Evolutionary conservation across 2,888 invertebrate species (phyloP).

Genomic region (Acrobasis suavella): DNA sequence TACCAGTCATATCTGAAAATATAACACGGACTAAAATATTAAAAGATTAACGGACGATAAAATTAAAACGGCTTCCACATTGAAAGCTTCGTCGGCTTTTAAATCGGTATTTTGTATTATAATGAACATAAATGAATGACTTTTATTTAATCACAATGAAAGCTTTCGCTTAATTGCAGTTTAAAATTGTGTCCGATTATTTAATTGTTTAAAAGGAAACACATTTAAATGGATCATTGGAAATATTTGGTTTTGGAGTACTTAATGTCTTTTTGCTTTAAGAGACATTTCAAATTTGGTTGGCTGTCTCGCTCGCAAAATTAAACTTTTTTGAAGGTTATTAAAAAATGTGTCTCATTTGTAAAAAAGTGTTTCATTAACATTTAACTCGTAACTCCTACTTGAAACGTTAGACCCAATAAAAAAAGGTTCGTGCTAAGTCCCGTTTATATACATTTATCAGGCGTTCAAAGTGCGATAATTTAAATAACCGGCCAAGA

Average conservation of each 20-base stretch:
- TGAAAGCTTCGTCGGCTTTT: neutral
- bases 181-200: neutral
- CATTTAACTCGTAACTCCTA: too few species aligned
- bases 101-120: neutral
- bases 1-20: neutral
- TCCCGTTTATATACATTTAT: too few species aligned
- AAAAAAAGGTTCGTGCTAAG: neutral
- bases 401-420: too few species aligned
- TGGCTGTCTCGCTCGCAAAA: too few species aligned
- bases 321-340: too few species aligned
- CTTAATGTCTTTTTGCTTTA: too few species aligned
- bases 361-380: too few species aligned
- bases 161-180: slow-evolving; percentile 3
- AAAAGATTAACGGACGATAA: slow-evolving; percentile 8
- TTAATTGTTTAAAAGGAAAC: slow-evolving; percentile 7
- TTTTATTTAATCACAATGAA: slow-evolving; percentile 4
- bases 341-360: too few species aligned
- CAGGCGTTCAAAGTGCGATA: too few species aligned
- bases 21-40: neutral
- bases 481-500: too few species aligned
- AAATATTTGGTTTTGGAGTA: neutral
- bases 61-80: neutral
- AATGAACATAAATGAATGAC: slow-evolving; percentile 6
- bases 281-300: too few species aligned
- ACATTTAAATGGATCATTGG: neutral